Evolutionary conservation across 2,888 invertebrate species (phyloP).

Genomic region (Oconnorella tubifera): DNA sequence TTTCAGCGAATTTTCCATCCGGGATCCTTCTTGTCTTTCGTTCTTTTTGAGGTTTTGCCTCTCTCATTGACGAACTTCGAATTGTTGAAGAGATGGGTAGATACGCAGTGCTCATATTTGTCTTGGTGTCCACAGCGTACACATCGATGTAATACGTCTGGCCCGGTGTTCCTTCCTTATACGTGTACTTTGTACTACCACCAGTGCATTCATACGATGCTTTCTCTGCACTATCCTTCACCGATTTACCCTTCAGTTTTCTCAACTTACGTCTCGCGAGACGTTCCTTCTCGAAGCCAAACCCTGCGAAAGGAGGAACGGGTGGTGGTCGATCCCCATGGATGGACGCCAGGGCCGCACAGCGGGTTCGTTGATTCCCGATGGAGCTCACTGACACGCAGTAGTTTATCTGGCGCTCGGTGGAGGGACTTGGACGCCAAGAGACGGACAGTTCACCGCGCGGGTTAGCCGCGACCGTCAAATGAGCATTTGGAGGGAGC

Average conservation of each 20-base stretch:
- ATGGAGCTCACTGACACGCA: conserved; percentile 1
- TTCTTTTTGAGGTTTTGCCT: not conserved
- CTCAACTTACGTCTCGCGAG: not conserved
- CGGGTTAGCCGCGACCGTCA: not conserved
- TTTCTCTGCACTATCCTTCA: not conserved
- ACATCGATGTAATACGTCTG: not conserved
- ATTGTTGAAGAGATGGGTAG: not conserved
- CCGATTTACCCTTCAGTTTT: not conserved
- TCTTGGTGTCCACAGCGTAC: not conserved
- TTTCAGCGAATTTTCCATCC: not conserved
- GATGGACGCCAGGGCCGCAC: not conserved
- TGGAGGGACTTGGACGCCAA: not conserved
- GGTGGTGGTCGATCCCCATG: not conserved
- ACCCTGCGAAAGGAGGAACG: not conserved
- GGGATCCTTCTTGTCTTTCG: not conserved
- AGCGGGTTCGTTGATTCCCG: not conserved
- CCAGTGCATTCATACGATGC: not conserved
- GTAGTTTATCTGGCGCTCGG: not conserved
- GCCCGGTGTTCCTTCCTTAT: not conserved
- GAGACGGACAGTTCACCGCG: not conserved
- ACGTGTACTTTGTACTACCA: not conserved
- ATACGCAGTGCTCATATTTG: not conserved
- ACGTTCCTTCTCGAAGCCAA: not conserved
- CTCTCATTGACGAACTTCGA: not conserved
- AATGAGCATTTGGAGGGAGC: not conserved